phyloP scores from a whole-genome alignment of 23 tunicate genomes.

The Corella eumyota region DNA sequence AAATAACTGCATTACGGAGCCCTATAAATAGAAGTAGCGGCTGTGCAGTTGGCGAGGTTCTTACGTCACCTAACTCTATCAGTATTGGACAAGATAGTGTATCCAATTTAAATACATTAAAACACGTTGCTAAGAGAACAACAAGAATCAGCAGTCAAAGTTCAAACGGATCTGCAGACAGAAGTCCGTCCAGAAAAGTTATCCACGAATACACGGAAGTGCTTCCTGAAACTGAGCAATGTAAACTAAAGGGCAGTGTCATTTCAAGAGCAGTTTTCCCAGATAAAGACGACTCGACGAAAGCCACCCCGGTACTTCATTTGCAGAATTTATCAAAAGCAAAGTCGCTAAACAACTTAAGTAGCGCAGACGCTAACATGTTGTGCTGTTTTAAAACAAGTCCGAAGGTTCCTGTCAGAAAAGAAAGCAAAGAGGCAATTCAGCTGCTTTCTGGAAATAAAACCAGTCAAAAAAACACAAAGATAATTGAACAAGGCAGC shows the following conservation, averaged over 20 bases:
- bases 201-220: constrained; percentile 15
- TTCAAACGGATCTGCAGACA: neutral
- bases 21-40: constrained; percentile 6
- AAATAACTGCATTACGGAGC: neutral
- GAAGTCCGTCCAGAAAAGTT: constrained; percentile 25
- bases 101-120: too few relatives aligned
- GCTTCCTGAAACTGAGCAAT: neutral
- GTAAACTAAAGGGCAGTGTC: constrained; percentile 3
- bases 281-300: neutral
- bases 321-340: neutral
- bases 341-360: too few relatives aligned
- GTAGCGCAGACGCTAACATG: neutral
- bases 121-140: too few relatives aligned
- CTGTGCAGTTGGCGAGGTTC: neutral
- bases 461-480: too few relatives aligned
- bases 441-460: neutral
- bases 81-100: too few relatives aligned
- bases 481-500: too few relatives aligned
- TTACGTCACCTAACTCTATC: too few relatives aligned
- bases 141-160: constrained; percentile 3
- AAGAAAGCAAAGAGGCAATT: constrained; percentile 8
- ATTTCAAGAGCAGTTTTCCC: constrained; percentile 17
- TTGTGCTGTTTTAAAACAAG: constrained; percentile 6
- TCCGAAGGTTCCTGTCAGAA: constrained; percentile 9
- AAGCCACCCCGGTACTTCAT: constrained; percentile 11